These are phyloP conservation scores for Drosophila asahinai DNA, from an alignment of 1,140 invertebrate species.

Conservation along the genomic window DNA sequence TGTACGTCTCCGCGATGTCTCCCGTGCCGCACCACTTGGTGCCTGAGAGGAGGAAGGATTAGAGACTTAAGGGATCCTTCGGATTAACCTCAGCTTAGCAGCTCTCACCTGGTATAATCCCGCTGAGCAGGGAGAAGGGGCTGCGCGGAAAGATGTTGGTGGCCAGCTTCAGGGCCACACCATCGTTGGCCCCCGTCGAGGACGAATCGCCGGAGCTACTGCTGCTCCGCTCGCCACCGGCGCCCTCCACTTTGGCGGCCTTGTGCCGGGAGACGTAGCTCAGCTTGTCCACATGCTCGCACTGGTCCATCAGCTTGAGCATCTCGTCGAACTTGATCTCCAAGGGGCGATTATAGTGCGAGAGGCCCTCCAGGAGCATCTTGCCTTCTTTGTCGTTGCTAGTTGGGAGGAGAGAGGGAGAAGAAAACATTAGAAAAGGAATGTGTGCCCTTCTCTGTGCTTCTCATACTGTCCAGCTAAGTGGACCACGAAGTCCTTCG, in stretches of 20 bases:
- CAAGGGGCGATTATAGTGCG: slow-evolving; percentile 87
- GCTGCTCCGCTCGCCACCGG: slow-evolving; percentile 42
- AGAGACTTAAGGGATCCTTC: no score
- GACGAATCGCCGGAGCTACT: slow-evolving; percentile 21
- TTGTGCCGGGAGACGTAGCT: slow-evolving; percentile 52
- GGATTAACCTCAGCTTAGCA: rapidly evolving
- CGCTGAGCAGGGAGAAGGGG: slow-evolving; percentile 89
- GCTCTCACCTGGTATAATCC: slow-evolving; percentile 90
- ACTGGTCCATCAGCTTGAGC: slow-evolving; percentile 91
- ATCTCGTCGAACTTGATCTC: slow-evolving; percentile 89
- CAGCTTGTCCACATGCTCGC: slow-evolving; percentile 87
- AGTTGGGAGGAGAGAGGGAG: neutral
- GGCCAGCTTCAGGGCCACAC: slow-evolving; percentile 63
- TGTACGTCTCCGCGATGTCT: slow-evolving; percentile 93
- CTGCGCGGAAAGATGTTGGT: slow-evolving; percentile 86
- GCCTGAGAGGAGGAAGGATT: slow-evolving; percentile 86
- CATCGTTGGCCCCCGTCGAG: slow-evolving; percentile 36
- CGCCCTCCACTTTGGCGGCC: slow-evolving; percentile 58
- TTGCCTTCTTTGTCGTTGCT: slow-evolving; percentile 89
- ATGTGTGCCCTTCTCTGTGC: neutral
- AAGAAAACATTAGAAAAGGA: neutral
- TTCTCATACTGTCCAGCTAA: neutral
- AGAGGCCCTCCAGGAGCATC: slow-evolving; percentile 87
- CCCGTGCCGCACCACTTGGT: slow-evolving; percentile 96
- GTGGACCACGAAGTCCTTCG: rapidly evolving